These are phyloP conservation scores for Percopsis omiscomaycus DNA, from an alignment of 2,797 vertebrate species.

Conservation along the genomic window DNA sequence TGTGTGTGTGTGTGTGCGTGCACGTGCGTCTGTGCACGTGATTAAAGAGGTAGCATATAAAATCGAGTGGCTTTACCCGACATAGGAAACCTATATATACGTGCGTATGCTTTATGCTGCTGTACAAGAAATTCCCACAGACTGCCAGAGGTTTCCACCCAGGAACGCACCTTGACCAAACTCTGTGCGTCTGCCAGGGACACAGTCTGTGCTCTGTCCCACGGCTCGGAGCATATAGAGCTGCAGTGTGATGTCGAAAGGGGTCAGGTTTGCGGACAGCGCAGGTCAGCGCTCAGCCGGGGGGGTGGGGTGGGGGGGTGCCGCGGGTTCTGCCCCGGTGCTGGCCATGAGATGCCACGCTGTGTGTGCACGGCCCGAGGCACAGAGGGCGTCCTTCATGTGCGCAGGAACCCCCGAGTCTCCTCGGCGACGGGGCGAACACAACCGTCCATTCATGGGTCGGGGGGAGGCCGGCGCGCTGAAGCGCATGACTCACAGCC, in stretches of 20 bases:
- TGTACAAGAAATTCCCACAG: no score
- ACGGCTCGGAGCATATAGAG: no score
- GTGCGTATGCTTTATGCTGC: no score
- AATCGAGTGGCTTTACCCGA: no score
- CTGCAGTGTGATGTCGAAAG: slow-evolving; percentile 19
- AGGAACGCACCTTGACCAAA: no score
- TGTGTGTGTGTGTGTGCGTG: slow-evolving; percentile 15
- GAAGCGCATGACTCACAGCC: slow-evolving; percentile 70
- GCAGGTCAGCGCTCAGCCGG: slow-evolving; percentile 45
- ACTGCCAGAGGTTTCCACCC: no score
- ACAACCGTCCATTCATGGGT: slow-evolving; percentile 67
- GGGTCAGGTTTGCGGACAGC: slow-evolving; percentile 41
- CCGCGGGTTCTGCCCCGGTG: no score
- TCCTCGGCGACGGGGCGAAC: slow-evolving; percentile 64
- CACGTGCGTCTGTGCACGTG: slow-evolving; percentile 31
- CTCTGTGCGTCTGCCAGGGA: no score
- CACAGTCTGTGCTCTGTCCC: no score
- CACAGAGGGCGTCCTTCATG: slow-evolving; percentile 67
- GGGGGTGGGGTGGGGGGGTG: slow-evolving; percentile 17
- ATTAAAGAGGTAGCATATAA: background rate
- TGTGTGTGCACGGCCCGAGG: slow-evolving; percentile 35
- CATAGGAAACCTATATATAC: no score
- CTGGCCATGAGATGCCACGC: slow-evolving; percentile 60
- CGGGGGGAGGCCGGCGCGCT: slow-evolving; percentile 46
- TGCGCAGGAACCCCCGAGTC: slow-evolving; percentile 52